Evolutionary conservation across 2,113 vertebrate genomes (phyloP).

Genomic region (Ictidomys tridecemlineatus): DNA sequence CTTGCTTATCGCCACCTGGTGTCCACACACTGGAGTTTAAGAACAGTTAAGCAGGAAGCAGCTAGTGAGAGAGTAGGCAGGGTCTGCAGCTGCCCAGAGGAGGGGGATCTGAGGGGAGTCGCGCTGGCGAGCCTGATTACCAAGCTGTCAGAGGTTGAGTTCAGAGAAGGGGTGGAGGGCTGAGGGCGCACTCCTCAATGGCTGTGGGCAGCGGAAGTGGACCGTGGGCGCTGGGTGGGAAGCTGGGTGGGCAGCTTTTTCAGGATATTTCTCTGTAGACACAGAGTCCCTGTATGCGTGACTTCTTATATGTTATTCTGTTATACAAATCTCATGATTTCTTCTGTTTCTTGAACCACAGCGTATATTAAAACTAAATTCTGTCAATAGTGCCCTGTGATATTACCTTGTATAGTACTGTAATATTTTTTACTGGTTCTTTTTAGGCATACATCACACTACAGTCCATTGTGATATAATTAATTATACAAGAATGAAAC

Average conservation of each 20-base stretch:
- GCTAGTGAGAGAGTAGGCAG: no score
- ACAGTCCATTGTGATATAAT: no score
- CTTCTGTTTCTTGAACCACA: background rate
- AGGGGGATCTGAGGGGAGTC: no score
- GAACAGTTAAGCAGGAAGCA: no score
- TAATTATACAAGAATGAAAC: no score
- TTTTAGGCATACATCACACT: no score
- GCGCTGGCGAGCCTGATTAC: background rate
- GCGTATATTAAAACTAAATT: background rate
- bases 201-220: background rate
- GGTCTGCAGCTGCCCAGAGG: background rate
- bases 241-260: no score
- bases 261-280: background rate
- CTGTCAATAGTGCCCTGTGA: background rate
- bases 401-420: background rate
- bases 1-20: background rate
- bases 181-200: no score
- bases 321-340: background rate
- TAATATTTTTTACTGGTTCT: no score
- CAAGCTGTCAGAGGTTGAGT: no score
- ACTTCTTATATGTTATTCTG: background rate
- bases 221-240: background rate
- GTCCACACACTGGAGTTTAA: background rate
- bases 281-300: background rate
- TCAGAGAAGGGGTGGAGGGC: no score